A percentile compares a stretch with the other conserved stretches of the same genome.
These are phyloP conservation scores for Cosmia pyralina DNA, from an alignment of 2,888 invertebrate species.

Conservation along the genomic window DNA sequence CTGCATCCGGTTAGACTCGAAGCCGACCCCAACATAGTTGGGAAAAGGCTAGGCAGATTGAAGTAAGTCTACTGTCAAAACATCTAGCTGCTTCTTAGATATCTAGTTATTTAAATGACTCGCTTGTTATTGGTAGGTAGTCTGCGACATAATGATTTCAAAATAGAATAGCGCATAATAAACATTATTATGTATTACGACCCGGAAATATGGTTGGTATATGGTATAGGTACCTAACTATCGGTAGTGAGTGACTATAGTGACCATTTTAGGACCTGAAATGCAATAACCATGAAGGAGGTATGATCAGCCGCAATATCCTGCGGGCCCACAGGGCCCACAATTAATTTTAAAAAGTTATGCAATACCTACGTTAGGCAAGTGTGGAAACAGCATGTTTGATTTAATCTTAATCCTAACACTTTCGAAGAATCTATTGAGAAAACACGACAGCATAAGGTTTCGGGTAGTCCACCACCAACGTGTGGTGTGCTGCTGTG, in stretches of 20 bases:
- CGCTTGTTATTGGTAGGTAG: not conserved
- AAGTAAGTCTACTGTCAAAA: too few species aligned
- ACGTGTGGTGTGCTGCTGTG: not conserved
- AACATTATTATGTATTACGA: conserved; percentile 19
- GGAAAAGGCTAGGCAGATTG: too few species aligned
- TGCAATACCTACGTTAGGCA: conserved; percentile 63
- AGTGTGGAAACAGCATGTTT: conserved; percentile 62
- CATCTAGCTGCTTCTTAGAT: not conserved
- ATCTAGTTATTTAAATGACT: not conserved
- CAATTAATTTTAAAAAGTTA: conserved; percentile 58
- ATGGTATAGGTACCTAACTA: conserved; percentile 4
- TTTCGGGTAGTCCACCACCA: conserved; percentile 15
- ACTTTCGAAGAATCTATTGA: conserved; percentile 69
- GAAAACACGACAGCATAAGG: conserved; percentile 61
- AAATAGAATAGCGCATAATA: conserved; percentile 25
- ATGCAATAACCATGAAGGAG: conserved; percentile 38
- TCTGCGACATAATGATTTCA: conserved; percentile 16
- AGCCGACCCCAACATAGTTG: too few species aligned
- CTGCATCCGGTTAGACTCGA: too few species aligned
- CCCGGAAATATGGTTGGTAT: conserved; percentile 24
- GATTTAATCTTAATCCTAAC: conserved; percentile 68
- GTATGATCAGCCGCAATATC: conserved; percentile 8
- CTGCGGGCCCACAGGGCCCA: conserved; percentile 11
- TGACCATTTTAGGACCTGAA: conserved; percentile 38
- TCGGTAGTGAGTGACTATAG: conserved; percentile 11